Evolutionary conservation across 2,113 vertebrate species (phyloP).

Genomic region (Alligator mississippiensis): DNA sequence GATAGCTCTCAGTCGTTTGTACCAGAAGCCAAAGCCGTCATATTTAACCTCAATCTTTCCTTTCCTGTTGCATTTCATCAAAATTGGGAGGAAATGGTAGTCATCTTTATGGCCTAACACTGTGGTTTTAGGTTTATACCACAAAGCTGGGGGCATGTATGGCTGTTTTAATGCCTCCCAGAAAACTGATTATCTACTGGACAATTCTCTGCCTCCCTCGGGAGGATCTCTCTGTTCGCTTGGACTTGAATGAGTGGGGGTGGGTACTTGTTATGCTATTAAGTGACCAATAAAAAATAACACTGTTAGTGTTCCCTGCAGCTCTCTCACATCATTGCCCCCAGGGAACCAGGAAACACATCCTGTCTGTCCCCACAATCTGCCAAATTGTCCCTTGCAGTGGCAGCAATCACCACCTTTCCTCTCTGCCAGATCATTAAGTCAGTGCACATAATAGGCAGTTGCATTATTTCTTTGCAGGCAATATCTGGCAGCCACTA

Average conservation of each 20-base stretch:
- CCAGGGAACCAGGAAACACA: neutral
- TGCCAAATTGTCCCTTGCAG: neutral
- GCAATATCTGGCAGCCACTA: neutral
- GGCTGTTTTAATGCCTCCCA: constrained; percentile 2
- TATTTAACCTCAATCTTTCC: neutral
- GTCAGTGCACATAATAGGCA: neutral
- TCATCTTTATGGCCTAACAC: neutral
- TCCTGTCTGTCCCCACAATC: neutral
- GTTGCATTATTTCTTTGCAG: neutral
- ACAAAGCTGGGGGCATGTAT: neutral
- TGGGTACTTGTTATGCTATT: neutral
- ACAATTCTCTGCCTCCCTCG: neutral
- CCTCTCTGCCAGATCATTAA: neutral
- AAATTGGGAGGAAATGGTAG: constrained; percentile 21
- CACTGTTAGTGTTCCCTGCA: neutral
- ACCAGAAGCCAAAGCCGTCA: neutral
- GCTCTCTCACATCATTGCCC: neutral
- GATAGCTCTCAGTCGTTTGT: neutral
- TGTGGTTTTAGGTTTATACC: constrained; percentile 25
- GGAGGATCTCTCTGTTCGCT: neutral
- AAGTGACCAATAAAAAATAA: neutral
- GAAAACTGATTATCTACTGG: constrained; percentile 1
- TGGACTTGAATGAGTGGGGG: neutral
- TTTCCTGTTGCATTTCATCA: neutral
- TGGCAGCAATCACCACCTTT: neutral